Conservation (phyloP, 2,797 vertebrate species). For the Hippopotamyrus pictus region DNA sequence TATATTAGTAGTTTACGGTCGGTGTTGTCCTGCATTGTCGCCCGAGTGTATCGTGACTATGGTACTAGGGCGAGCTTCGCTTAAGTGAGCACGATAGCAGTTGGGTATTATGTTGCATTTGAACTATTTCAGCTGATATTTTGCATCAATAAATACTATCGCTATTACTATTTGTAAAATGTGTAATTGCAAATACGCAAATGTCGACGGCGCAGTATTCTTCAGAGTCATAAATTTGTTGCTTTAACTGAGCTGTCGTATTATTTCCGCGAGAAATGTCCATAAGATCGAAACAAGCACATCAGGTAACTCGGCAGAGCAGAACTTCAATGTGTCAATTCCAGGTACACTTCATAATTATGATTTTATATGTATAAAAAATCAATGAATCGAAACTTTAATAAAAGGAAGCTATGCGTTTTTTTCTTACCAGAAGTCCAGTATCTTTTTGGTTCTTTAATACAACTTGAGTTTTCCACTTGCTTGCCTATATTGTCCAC, state of each 20-base stretch:
- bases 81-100: not conserved
- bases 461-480: not conserved
- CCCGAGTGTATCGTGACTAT: not conserved
- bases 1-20: not conserved
- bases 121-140: not conserved
- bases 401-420: not conserved
- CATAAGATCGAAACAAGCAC: not conserved
- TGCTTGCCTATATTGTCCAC: conserved; percentile 3
- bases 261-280: not conserved
- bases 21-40: not conserved
- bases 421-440: conserved; percentile 16
- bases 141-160: not conserved
- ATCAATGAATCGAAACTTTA: not conserved
- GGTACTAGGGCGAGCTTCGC: not conserved
- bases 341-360: not conserved
- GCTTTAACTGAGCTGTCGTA: not conserved
- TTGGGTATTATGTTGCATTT: not conserved
- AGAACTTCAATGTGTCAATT: not conserved
- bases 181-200: not conserved
- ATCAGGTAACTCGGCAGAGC: not conserved
- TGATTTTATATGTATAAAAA: not conserved
- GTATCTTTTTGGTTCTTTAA: not conserved
- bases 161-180: not conserved
- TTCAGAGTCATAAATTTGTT: not conserved
- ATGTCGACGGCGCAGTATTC: not conserved